These are phyloP conservation scores for Aphis gossypii DNA, from an alignment of 1,140 invertebrate species.

Conservation along the genomic window DNA sequence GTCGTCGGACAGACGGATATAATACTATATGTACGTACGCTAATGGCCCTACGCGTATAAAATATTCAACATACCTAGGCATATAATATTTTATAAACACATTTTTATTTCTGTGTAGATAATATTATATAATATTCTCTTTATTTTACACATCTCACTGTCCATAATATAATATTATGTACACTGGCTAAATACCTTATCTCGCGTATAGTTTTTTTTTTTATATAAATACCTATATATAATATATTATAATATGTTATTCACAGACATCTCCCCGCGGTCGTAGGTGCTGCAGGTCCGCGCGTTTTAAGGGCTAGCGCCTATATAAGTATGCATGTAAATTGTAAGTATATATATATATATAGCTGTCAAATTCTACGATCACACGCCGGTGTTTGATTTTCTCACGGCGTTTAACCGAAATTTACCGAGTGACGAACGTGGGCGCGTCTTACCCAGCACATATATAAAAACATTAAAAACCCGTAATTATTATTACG, in stretches of 20 bases:
- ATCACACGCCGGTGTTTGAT: background rate
- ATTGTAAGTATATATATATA: background rate
- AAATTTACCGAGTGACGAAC: background rate
- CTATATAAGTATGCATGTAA: background rate
- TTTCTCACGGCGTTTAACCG: conserved; percentile 26
- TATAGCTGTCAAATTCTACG: background rate
- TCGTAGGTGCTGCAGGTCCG: background rate
- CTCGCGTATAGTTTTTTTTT: background rate
- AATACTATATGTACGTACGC: background rate
- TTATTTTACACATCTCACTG: background rate
- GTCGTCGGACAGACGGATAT: background rate
- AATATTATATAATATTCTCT: background rate
- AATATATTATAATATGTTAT: background rate
- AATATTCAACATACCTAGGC: background rate
- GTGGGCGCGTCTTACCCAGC: background rate
- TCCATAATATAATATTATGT: background rate
- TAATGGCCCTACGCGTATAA: background rate
- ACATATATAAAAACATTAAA: background rate
- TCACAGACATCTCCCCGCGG: background rate
- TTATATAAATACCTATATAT: background rate
- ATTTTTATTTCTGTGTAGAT: background rate
- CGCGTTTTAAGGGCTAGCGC: background rate
- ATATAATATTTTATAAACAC: background rate
- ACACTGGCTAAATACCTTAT: background rate
- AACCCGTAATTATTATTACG: background rate